These are phyloP conservation scores for Thamnophis elegans DNA, from an alignment of 2,797 vertebrate species.

Conservation along the genomic window DNA sequence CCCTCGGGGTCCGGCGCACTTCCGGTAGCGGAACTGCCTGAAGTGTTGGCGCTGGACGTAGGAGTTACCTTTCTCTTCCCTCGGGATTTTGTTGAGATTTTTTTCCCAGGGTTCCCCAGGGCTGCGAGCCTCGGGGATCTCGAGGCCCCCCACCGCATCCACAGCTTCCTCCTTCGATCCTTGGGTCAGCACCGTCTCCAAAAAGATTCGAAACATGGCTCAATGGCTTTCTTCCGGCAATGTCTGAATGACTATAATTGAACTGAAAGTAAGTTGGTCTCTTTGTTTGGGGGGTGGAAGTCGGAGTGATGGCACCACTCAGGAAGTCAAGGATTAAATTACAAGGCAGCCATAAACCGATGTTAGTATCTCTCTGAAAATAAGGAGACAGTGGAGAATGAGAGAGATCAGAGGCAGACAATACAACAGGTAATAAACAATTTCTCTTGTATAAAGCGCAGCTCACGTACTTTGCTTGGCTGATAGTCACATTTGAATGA, in stretches of 20 bases:
- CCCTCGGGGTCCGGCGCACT: background rate
- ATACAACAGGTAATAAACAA: background rate
- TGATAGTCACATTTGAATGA: background rate
- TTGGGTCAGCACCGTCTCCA: background rate
- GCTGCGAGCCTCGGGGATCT: background rate
- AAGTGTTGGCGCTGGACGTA: background rate
- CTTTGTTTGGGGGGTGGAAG: rapidly evolving
- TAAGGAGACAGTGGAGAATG: background rate
- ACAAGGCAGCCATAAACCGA: background rate
- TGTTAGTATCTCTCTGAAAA: background rate
- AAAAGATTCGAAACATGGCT: background rate
- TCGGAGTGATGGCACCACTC: background rate
- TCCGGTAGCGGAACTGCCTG: background rate
- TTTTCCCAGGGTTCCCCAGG: background rate
- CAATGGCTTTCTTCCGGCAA: background rate
- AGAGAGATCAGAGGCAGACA: background rate
- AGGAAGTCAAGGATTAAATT: background rate
- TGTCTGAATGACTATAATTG: no score
- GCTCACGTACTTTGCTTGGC: background rate
- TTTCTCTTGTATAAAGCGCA: background rate
- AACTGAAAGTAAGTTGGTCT: background rate
- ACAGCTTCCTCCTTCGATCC: background rate
- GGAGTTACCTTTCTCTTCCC: background rate
- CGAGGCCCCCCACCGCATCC: background rate
- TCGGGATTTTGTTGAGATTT: background rate